Conservation (phyloP, 2,113 vertebrate species). For the Pelecanoides urinatrix region DNA sequence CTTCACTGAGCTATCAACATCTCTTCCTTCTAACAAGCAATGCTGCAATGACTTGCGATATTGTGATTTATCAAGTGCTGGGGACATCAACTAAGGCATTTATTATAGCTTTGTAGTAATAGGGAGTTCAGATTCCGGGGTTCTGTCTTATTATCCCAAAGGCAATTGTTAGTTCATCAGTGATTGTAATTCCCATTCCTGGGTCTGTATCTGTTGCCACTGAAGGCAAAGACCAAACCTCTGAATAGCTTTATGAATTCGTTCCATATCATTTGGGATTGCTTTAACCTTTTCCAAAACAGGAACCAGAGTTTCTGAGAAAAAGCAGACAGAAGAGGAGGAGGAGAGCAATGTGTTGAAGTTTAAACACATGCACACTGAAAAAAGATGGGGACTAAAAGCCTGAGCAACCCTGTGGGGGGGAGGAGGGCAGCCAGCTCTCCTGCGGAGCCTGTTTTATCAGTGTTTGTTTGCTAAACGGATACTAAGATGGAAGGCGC, state of each 20-base stretch:
- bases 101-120: not conserved
- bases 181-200: not conserved
- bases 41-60: not conserved
- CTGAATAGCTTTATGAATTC: not conserved
- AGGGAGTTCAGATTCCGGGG: not conserved
- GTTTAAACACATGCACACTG: not conserved
- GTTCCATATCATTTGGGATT: not conserved
- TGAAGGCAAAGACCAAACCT: not conserved
- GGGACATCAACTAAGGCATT: not conserved
- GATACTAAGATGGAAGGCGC: not conserved
- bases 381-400: not conserved
- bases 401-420: rapidly evolving
- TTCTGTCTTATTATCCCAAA: not conserved
- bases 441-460: not conserved
- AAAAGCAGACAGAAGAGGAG: not conserved
- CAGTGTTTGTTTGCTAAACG: not conserved
- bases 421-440: not conserved
- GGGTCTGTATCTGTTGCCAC: not conserved
- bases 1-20: not conserved
- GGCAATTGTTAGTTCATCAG: not conserved
- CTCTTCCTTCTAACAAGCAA: not conserved
- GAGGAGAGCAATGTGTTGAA: not conserved
- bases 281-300: not conserved
- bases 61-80: not conserved
- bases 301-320: not conserved